These are phyloP conservation scores for Champsocephalus esox DNA, from an alignment of 2,797 vertebrate species.

Conservation along the genomic window DNA sequence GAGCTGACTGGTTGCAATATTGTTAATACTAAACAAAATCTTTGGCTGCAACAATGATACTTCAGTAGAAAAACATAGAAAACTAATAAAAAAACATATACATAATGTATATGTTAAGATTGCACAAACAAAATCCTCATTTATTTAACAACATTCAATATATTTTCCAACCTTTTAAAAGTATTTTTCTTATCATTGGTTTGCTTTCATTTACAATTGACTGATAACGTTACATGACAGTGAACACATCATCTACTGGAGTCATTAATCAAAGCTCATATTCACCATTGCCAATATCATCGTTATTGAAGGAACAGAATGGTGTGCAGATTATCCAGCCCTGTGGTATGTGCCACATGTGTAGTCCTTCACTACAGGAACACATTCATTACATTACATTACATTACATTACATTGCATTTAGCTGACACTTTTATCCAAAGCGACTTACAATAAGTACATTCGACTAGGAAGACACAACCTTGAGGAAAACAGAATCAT, in stretches of 20 bases:
- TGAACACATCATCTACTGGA: too few species aligned
- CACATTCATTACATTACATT: too few species aligned
- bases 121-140: background rate
- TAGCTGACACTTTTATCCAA: too few species aligned
- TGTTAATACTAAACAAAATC: conserved; percentile 9
- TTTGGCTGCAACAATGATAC: background rate
- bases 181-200: too few species aligned
- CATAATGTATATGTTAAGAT: background rate
- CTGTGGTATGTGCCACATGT: conserved; percentile 1
- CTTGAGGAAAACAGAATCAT: too few species aligned
- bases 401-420: too few species aligned
- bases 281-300: too few species aligned
- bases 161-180: background rate
- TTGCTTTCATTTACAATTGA: too few species aligned
- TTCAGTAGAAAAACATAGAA: conserved; percentile 5
- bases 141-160: background rate
- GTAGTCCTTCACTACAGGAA: background rate
- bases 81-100: conserved; percentile 7
- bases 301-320: background rate
- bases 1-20: background rate
- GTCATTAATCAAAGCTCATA: too few species aligned
- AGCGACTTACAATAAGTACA: too few species aligned
- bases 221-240: too few species aligned
- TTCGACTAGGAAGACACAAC: too few species aligned
- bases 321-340: background rate